Conservation (phyloP, 1,140 invertebrate species). For the Trachymyrmex septentrionalis region DNA sequence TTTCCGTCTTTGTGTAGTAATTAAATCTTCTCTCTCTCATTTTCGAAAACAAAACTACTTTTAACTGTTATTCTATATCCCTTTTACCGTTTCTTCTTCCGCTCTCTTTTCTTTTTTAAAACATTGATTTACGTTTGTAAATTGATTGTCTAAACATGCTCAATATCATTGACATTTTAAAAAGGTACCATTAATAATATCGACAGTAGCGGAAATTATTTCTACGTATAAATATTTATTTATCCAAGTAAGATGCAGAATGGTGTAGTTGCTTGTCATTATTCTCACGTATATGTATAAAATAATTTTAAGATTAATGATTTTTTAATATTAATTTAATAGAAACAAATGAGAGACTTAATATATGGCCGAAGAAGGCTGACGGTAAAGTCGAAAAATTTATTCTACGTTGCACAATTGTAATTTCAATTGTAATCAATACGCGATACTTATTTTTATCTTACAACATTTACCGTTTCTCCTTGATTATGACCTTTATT, state of each 20-base stretch:
- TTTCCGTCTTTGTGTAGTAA: conserved; percentile 70
- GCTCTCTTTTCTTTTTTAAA: neutral
- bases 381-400: too few species aligned
- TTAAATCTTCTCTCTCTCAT: conserved; percentile 46
- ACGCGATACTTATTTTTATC: too few species aligned
- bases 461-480: too few species aligned
- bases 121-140: conserved; percentile 1
- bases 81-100: neutral
- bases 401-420: too few species aligned
- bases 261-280: neutral
- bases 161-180: neutral
- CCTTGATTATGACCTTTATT: neutral
- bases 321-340: conserved; percentile 18
- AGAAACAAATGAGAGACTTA: neutral
- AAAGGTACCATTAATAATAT: neutral
- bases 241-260: neutral
- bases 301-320: neutral
- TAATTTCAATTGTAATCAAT: too few species aligned
- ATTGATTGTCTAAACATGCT: neutral
- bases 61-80: neutral
- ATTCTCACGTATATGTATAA: neutral
- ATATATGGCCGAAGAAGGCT: too few species aligned
- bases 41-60: neutral
- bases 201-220: neutral
- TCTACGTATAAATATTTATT: neutral